Percentiles rank a stretch among this genome's conserved stretches.
These are phyloP conservation scores for Otocyon megalotis DNA, from an alignment of 2,113 vertebrate species.

Conservation along the genomic window DNA sequence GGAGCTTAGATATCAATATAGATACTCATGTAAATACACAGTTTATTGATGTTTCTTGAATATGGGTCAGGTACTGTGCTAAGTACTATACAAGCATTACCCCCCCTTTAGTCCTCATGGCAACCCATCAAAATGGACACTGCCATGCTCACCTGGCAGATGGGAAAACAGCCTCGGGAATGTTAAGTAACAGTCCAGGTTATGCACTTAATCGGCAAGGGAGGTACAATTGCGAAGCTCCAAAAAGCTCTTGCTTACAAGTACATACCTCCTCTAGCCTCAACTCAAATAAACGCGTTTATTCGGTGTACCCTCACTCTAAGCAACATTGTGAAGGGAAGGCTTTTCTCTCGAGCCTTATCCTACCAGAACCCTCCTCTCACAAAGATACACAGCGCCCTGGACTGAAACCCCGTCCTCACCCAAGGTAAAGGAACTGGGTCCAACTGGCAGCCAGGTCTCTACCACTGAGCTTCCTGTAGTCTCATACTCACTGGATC, in stretches of 20 bases:
- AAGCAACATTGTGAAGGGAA: background rate
- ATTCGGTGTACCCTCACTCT: background rate
- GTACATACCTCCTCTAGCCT: background rate
- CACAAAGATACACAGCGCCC: background rate
- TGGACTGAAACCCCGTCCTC: background rate
- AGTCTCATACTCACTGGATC: background rate
- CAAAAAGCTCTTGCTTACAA: constrained; percentile 18
- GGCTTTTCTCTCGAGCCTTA: background rate
- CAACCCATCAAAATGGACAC: background rate
- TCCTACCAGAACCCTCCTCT: background rate
- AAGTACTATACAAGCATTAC: background rate
- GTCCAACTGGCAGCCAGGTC: too few species aligned
- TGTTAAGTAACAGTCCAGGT: background rate
- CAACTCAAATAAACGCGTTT: background rate
- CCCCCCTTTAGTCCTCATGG: constrained; percentile 23
- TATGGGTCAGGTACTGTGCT: background rate
- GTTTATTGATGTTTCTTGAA: background rate
- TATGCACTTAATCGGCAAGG: background rate
- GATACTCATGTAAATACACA: background rate
- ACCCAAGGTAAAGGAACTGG: background rate
- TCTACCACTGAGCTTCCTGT: background rate
- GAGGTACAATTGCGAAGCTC: background rate
- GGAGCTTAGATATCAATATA: background rate
- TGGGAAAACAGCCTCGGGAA: constrained; percentile 9
- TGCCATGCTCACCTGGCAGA: background rate